These are phyloP conservation scores for Enteromius trimaculatus DNA, from an alignment of 2,797 vertebrate species.

Conservation along the genomic window DNA sequence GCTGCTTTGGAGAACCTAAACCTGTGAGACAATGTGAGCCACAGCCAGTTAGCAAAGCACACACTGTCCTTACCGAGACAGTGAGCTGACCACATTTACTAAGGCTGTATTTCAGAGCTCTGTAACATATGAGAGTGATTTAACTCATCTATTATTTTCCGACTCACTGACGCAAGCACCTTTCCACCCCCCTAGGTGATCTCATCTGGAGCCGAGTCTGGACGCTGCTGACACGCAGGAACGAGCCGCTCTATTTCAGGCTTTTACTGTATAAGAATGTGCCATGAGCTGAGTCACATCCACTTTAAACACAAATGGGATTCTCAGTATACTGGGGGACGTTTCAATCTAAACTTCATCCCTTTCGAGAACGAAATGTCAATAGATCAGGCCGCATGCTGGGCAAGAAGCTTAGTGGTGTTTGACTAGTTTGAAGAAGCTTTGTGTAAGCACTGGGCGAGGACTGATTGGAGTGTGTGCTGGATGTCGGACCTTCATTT, in stretches of 20 bases:
- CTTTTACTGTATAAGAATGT: constrained; percentile 48
- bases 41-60: constrained; percentile 6
- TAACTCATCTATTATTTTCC: constrained; percentile 75
- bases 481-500: constrained; percentile 10
- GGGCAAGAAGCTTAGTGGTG: constrained; percentile 37
- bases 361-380: constrained; percentile 29
- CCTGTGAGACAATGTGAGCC: constrained; percentile 4
- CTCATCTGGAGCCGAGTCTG: constrained; percentile 57
- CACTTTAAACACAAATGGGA: constrained; percentile 42
- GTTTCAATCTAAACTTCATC: constrained; percentile 42
- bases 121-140: constrained; percentile 69
- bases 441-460: constrained; percentile 37
- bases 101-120: constrained; percentile 56
- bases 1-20: constrained; percentile 25
- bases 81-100: constrained; percentile 27
- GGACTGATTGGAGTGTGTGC: constrained; percentile 19
- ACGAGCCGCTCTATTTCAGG: constrained; percentile 54
- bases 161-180: constrained; percentile 73
- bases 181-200: constrained; percentile 55
- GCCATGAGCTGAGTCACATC: constrained; percentile 51
- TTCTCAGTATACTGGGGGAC: constrained; percentile 40
- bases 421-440: constrained; percentile 38
- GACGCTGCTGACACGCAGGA: constrained; percentile 50
- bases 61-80: constrained; percentile 31
- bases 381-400: constrained; percentile 38